Conservation (phyloP, 2,113 vertebrate genomes). For the Heterocephalus glaber region DNA sequence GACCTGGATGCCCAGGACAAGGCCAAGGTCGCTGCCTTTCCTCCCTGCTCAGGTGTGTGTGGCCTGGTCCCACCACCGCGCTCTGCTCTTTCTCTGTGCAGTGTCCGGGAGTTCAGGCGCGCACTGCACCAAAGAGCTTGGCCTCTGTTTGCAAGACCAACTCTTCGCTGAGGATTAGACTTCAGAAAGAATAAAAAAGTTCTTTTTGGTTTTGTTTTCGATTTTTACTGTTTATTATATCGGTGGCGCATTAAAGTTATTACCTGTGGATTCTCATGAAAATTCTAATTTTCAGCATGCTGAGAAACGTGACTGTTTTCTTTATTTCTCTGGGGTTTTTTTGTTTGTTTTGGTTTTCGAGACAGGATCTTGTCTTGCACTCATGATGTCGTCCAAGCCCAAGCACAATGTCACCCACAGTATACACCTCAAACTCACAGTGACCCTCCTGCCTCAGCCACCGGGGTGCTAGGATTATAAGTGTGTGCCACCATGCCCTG, state of each 20-base stretch:
- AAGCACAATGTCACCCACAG: too few relatives aligned
- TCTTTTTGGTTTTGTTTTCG: not conserved
- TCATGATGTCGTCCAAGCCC: too few relatives aligned
- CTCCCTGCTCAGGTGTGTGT: accelerated
- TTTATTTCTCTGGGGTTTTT: not conserved
- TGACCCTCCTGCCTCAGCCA: not conserved
- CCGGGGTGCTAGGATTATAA: not conserved
- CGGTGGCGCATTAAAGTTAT: not conserved
- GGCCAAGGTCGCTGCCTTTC: accelerated
- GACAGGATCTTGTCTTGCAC: not conserved
- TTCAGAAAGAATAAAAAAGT: not conserved
- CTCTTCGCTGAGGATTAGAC: not conserved
- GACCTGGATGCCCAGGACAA: not conserved
- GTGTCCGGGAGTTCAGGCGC: not conserved
- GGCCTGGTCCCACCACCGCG: too few relatives aligned
- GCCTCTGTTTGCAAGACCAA: not conserved
- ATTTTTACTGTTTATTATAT: not conserved
- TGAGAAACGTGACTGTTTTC: not conserved
- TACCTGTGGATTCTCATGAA: not conserved
- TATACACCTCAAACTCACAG: not conserved
- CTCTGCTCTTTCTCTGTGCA: not conserved
- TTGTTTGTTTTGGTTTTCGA: not conserved
- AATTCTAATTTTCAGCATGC: not conserved
- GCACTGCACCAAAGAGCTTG: not conserved
- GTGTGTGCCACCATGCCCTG: not conserved